Conservation (phyloP, 2,113 vertebrate species). For the Pluvianellus socialis region DNA sequence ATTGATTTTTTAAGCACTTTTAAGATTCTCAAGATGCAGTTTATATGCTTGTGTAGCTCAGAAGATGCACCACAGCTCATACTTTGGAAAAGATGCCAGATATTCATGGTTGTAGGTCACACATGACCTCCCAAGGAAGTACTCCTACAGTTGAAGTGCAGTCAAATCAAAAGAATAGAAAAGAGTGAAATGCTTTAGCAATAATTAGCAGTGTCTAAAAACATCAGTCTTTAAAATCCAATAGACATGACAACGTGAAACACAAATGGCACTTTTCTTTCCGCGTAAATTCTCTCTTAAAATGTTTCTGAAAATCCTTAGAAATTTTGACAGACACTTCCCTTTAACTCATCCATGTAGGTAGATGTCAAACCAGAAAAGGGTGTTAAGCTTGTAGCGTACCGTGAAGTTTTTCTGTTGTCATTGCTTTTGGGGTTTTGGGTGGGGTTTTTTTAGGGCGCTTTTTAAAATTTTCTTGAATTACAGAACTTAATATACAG, state of each 20-base stretch:
- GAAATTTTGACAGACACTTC: neutral
- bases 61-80: constrained; percentile 12
- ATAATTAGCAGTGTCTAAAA: constrained; percentile 1
- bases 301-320: neutral
- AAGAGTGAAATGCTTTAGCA: neutral
- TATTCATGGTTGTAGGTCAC: constrained; percentile 49
- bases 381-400: neutral
- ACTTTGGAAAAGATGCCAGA: constrained; percentile 41
- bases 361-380: neutral
- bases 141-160: constrained; percentile 26
- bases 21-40: constrained; percentile 50
- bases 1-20: constrained; percentile 67
- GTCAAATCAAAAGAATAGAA: constrained; percentile 47
- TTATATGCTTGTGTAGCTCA: constrained; percentile 42
- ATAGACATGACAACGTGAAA: neutral
- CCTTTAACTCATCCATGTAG: neutral
- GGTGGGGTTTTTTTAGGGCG: fast-evolving
- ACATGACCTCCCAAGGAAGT: constrained; percentile 46
- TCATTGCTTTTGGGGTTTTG: neutral
- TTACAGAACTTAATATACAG: neutral
- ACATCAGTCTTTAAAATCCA: neutral
- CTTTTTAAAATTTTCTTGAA: neutral
- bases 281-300: neutral
- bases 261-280: neutral
- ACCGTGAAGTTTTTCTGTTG: neutral